Conservation (phyloP, 2,797 vertebrate genomes). For the Coracias cyanogaster region DNA sequence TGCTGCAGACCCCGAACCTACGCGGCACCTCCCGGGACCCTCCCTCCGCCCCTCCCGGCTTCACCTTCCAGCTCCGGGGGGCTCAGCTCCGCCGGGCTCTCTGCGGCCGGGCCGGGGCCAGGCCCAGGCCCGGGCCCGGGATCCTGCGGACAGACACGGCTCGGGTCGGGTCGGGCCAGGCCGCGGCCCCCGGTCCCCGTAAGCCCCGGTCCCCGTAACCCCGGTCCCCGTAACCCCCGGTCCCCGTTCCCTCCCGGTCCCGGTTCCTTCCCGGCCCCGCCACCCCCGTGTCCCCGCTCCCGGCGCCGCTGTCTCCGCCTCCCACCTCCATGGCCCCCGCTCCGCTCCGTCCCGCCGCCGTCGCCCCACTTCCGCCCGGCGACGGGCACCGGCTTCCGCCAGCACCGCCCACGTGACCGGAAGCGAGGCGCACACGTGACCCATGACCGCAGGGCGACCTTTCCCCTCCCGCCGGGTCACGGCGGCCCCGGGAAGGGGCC, state of each 20-base stretch:
- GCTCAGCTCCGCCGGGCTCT: conserved; percentile 12
- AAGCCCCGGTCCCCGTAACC: too few species aligned
- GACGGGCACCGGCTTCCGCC: not conserved
- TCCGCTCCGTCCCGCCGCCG: not conserved
- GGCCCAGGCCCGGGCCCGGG: not conserved
- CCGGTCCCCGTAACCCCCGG: too few species aligned
- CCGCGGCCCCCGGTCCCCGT: not conserved
- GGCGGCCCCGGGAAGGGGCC: too few species aligned
- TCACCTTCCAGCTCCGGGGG: conserved; percentile 58
- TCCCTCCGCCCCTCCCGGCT: not conserved
- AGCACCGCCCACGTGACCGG: not conserved
- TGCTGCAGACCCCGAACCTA: not conserved
- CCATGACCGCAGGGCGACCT: not conserved
- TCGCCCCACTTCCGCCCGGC: not conserved
- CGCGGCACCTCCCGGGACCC: too few species aligned
- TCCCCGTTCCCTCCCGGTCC: not conserved
- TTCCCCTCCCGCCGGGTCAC: not conserved
- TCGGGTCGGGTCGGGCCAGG: not conserved
- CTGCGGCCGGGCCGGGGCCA: not conserved
- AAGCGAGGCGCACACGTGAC: accelerated
- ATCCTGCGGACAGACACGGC: too few species aligned
- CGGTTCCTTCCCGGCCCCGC: not conserved
- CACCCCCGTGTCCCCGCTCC: not conserved
- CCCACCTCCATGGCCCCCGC: not conserved
- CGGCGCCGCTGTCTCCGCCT: not conserved